A percentile compares a stretch with the other conserved stretches of the same genome.
These are phyloP conservation scores for Psilanteris sp. DNA, from an alignment of 1,140 invertebrate species.

Conservation along the genomic window DNA sequence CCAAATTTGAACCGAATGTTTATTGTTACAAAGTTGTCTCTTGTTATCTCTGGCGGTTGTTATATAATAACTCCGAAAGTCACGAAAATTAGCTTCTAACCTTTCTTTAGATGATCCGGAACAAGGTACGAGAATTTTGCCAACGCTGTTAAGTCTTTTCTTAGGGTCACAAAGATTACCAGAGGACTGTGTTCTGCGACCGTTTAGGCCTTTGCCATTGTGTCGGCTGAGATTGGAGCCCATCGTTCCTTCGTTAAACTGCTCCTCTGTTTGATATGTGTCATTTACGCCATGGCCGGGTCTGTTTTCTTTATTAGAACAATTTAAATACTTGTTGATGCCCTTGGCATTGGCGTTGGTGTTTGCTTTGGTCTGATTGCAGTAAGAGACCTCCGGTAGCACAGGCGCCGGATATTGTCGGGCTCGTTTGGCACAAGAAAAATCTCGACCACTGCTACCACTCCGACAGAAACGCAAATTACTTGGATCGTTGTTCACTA, in stretches of 20 bases:
- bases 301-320: conserved; percentile 74
- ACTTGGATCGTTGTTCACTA: conserved; percentile 31
- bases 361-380: conserved; percentile 25
- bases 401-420: conserved; percentile 20
- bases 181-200: conserved; percentile 85
- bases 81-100: no score
- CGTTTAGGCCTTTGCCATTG: conserved; percentile 84
- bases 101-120: conserved; percentile 75
- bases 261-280: conserved; percentile 16
- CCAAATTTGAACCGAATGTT: no score
- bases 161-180: conserved; percentile 81
- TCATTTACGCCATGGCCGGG: conserved; percentile 59
- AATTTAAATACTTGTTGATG: conserved; percentile 49
- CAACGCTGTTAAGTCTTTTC: conserved; percentile 76
- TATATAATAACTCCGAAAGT: no score
- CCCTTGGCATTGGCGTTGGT: conserved; percentile 32
- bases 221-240: conserved; percentile 87
- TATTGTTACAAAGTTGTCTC: no score
- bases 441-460: background rate
- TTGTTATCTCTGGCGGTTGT: no score
- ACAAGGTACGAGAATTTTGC: conserved; percentile 76
- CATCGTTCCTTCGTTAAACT: conserved; percentile 78
- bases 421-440: conserved; percentile 35
- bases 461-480: conserved; percentile 26
- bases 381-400: conserved; percentile 5